Conservation (phyloP, 2,888 invertebrate genomes). For the Endotricha flammealis region DNA sequence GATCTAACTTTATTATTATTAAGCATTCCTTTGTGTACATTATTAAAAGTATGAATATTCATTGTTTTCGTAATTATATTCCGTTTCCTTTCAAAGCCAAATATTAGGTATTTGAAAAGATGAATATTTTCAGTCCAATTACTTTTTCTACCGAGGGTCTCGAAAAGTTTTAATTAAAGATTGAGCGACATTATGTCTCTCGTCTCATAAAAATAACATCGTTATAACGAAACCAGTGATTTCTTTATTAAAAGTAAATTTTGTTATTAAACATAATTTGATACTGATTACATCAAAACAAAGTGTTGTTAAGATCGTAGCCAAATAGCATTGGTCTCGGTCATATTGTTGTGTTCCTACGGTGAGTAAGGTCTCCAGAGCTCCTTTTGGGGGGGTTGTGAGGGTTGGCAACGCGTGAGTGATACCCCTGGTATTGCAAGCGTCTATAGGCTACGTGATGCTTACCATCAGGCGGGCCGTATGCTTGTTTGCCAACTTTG, state of each 20-base stretch:
- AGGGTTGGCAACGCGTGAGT: too few species aligned
- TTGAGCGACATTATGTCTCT: slow-evolving; percentile 51
- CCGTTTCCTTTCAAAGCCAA: slow-evolving; percentile 21
- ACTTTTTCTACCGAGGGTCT: slow-evolving; percentile 39
- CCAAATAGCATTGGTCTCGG: too few species aligned
- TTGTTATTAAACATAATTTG: neutral
- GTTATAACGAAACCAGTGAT: slow-evolving; percentile 35
- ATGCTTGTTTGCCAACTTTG: too few species aligned
- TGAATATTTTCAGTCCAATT: slow-evolving; percentile 41
- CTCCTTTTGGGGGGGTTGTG: too few species aligned
- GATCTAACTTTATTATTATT: slow-evolving; percentile 4
- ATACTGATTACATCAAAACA: too few species aligned
- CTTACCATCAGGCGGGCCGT: too few species aligned
- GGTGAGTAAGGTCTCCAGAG: too few species aligned
- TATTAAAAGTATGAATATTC: slow-evolving; percentile 12
- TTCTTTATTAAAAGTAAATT: slow-evolving; percentile 39
- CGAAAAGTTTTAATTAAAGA: slow-evolving; percentile 65
- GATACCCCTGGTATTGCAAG: too few species aligned
- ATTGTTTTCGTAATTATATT: slow-evolving; percentile 21
- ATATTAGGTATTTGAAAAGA: slow-evolving; percentile 36
- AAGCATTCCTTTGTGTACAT: slow-evolving; percentile 3
- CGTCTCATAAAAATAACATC: slow-evolving; percentile 42
- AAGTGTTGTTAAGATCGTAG: too few species aligned
- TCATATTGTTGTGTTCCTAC: too few species aligned
- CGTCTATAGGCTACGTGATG: too few species aligned